A percentile compares a stretch with the other conserved stretches of the same genome.
These are phyloP conservation scores for Haliclona indistincta DNA, from an alignment of 37 sponge, comb jelly and placozoan genomes.

Conservation along the genomic window DNA sequence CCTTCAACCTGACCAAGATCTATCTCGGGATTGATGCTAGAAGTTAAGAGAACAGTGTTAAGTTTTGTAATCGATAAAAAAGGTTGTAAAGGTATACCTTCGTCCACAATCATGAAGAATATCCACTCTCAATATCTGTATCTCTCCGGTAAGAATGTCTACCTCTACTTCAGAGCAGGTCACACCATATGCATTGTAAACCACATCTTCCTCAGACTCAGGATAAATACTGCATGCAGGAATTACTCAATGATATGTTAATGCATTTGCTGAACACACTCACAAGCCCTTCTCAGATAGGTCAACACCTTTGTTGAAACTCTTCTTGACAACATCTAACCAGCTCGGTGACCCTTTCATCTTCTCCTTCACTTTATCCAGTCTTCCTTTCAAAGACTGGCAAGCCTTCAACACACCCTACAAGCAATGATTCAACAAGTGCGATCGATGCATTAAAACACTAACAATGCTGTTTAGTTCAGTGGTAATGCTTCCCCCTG, in stretches of 20 bases:
- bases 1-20: constrained; percentile 53
- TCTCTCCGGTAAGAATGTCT: constrained; percentile 35
- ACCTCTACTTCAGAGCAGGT: constrained; percentile 30
- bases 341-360: constrained; percentile 58
- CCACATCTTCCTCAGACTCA: constrained; percentile 8
- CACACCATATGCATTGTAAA: constrained; percentile 44
- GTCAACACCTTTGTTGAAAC: constrained; percentile 51
- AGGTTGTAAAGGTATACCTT: constrained; percentile 29
- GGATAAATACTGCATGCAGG: constrained; percentile 34
- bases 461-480: constrained; percentile 66
- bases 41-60: neutral
- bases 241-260: neutral
- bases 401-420: constrained; percentile 65
- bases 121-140: constrained; percentile 12
- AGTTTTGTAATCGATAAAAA: neutral
- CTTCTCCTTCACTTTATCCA: constrained; percentile 33
- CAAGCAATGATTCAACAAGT: neutral
- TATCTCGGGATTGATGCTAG: constrained; percentile 44
- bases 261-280: neutral
- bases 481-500: constrained; percentile 70
- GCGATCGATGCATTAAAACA: neutral
- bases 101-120: constrained; percentile 25
- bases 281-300: constrained; percentile 52
- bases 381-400: neutral
- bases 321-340: constrained; percentile 51